Percentiles rank a stretch among this genome's conserved stretches.
Evolutionary conservation across 2,888 invertebrate species (phyloP).

Genomic region (Mimachlamys varia): DNA sequence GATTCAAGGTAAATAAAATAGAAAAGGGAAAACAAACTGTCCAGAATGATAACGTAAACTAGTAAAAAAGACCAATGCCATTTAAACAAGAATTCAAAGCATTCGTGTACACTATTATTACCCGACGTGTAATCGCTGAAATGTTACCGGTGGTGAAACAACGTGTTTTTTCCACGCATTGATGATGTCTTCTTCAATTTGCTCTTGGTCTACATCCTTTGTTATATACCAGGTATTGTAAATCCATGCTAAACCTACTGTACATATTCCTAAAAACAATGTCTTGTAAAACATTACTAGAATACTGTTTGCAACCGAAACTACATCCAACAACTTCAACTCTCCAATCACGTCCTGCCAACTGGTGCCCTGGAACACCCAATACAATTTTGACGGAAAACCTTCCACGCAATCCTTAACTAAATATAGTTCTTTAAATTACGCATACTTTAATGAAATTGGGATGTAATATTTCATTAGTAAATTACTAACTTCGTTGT

Average conservation of each 20-base stretch:
- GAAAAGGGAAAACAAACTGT: no score
- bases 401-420: neutral
- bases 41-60: no score
- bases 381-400: neutral
- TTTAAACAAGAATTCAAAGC: no score
- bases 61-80: no score
- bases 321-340: neutral
- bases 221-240: neutral
- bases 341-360: neutral
- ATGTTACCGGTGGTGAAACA: constrained; percentile 55
- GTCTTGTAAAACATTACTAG: constrained; percentile 32
- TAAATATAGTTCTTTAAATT: neutral
- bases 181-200: constrained; percentile 60
- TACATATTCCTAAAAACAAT: neutral
- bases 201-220: constrained; percentile 39
- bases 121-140: constrained; percentile 65
- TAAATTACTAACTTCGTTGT: neutral
- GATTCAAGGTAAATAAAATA: no score
- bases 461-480: neutral
- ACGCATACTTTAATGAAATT: neutral
- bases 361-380: constrained; percentile 40
- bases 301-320: neutral
- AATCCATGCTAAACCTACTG: constrained; percentile 10
- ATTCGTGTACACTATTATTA: constrained; percentile 49
- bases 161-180: constrained; percentile 62